phyloP scores from a whole-genome alignment of 2,888 invertebrate genomes.

The Morpho helenor region DNA sequence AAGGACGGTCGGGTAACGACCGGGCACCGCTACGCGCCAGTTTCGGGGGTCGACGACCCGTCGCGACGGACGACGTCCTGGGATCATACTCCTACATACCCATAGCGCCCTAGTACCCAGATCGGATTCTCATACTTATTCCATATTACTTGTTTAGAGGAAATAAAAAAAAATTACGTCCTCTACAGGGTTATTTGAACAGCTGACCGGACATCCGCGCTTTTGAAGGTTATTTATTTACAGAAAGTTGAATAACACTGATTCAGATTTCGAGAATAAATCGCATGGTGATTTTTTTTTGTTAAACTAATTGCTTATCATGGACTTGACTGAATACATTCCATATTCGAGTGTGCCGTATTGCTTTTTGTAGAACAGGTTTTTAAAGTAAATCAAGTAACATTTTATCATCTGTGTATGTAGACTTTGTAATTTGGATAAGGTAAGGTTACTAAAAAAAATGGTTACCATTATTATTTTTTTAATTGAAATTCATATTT shows the following conservation, averaged over 20 bases:
- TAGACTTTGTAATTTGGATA: too few relatives aligned
- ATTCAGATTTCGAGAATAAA: slow-evolving; percentile 10
- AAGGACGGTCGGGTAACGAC: slow-evolving; percentile 75
- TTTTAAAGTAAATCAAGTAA: too few relatives aligned
- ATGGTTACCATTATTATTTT: too few relatives aligned
- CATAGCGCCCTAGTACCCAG: slow-evolving; percentile 52
- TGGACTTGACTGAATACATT: neutral
- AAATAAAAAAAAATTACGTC: slow-evolving; percentile 7
- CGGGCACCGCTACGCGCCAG: slow-evolving; percentile 73
- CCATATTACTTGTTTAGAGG: slow-evolving; percentile 7
- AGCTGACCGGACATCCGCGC: slow-evolving; percentile 26
- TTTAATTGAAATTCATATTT: too few relatives aligned
- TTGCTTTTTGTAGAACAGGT: too few relatives aligned
- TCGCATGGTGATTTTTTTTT: neutral
- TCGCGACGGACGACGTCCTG: slow-evolving; percentile 62
- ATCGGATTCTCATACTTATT: slow-evolving; percentile 14
- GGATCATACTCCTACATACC: slow-evolving; percentile 50
- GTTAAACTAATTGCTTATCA: neutral
- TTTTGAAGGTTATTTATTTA: slow-evolving; percentile 11
- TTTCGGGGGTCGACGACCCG: slow-evolving; percentile 72
- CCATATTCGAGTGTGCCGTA: too few relatives aligned
- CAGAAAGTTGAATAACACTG: slow-evolving; percentile 10
- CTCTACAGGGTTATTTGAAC: slow-evolving; percentile 13
- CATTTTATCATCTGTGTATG: too few relatives aligned
- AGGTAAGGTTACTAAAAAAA: too few relatives aligned